A percentile compares a stretch with the other conserved stretches of the same genome.
phyloP scores from a whole-genome alignment of 2,113 vertebrate genomes.

The Brachypodius melanocephalos region DNA sequence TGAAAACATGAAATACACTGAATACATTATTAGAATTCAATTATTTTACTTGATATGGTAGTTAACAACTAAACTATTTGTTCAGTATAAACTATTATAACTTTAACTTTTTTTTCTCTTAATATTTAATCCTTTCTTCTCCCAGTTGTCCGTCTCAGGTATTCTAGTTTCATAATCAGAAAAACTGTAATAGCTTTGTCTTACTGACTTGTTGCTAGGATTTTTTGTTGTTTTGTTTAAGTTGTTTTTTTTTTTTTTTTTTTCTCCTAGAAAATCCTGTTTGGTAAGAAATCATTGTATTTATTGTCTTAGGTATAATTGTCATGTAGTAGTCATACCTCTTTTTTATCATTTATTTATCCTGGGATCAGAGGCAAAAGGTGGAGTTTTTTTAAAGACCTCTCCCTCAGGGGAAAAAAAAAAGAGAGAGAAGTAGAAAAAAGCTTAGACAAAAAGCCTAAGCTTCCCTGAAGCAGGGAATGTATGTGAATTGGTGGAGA shows the following conservation, averaged over 20 bases:
- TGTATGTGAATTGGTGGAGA: background rate
- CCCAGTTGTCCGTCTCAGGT: background rate
- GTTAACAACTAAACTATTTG: background rate
- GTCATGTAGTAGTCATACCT: background rate
- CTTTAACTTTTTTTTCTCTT: background rate
- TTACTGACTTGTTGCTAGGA: background rate
- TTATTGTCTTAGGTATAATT: background rate
- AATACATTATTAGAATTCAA: background rate
- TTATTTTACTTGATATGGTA: background rate
- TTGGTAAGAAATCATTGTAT: background rate
- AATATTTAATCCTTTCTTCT: background rate
- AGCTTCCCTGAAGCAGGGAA: background rate
- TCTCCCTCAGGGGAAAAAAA: background rate
- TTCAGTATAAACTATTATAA: background rate
- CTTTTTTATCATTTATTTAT: background rate
- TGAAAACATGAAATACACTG: background rate
- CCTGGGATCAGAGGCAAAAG: background rate
- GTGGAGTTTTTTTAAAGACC: fast-evolving
- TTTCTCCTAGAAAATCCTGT: background rate
- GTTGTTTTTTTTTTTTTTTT: background rate
- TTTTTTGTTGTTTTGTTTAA: background rate
- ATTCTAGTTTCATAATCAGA: background rate
- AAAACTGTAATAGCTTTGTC: background rate
- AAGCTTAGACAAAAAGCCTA: background rate
- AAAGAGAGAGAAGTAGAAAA: too few relatives aligned